phyloP scores from a whole-genome alignment of 2,113 vertebrate species.

The Emydura subglobosa region DNA sequence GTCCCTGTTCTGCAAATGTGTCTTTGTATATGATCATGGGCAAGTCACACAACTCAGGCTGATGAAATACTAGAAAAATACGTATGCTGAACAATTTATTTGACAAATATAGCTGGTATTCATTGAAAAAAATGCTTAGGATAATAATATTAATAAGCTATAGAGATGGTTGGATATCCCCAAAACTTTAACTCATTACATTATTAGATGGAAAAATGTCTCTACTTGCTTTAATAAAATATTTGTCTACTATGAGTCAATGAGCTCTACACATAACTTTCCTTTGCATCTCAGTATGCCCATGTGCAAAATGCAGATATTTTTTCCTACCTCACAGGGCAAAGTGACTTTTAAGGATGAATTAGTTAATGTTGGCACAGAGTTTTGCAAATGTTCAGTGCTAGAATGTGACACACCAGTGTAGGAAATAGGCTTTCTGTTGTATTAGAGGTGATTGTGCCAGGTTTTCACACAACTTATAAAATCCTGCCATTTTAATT shows the following conservation, averaged over 20 bases:
- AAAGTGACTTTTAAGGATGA: neutral
- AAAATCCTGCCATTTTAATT: neutral
- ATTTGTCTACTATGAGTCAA: neutral
- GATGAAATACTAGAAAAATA: neutral
- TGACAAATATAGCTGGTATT: neutral
- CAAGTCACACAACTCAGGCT: neutral
- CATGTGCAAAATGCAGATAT: neutral
- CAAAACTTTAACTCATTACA: neutral
- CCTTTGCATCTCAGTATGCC: neutral
- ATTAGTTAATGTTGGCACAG: neutral
- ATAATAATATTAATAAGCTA: neutral
- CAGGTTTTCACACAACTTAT: neutral
- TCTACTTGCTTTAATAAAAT: neutral
- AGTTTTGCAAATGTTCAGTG: neutral
- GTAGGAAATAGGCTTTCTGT: neutral
- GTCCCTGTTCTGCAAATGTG: neutral
- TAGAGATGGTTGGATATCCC: neutral
- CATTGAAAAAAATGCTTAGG: neutral
- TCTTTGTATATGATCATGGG: neutral
- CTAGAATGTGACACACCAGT: neutral
- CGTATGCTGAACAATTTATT: neutral
- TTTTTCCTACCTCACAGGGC: neutral
- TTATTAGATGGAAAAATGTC: neutral
- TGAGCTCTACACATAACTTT: neutral
- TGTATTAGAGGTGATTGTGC: neutral